Evolutionary conservation across 2,113 vertebrate genomes (phyloP).

Genomic region (Xiphophorus couchianus): DNA sequence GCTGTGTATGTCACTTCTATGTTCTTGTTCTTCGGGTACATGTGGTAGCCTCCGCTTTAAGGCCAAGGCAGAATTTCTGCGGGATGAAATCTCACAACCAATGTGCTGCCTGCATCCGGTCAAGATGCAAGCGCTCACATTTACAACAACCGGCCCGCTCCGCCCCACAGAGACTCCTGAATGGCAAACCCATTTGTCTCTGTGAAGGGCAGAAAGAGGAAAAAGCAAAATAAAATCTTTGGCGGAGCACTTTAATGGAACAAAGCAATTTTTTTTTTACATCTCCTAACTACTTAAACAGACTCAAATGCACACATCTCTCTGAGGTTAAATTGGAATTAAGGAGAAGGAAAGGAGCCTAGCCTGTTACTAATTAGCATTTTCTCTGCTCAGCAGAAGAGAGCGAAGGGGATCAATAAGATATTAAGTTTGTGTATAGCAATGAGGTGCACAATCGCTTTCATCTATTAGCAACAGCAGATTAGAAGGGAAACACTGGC

Average conservation of each 20-base stretch:
- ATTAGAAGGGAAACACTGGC: constrained; percentile 62
- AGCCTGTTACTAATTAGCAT: constrained; percentile 89
- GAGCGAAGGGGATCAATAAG: constrained; percentile 84
- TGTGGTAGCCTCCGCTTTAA: constrained; percentile 61
- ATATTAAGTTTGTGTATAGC: constrained; percentile 90
- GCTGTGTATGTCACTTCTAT: constrained; percentile 10
- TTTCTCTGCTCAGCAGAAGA: constrained; percentile 91
- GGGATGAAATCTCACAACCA: constrained; percentile 81
- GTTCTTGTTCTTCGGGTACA: constrained; percentile 52
- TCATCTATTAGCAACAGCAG: constrained; percentile 76
- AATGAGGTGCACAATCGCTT: constrained; percentile 83
- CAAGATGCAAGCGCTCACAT: constrained; percentile 78
- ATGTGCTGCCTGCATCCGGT: constrained; percentile 60
- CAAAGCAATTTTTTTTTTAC: constrained; percentile 85
- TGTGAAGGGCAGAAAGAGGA: constrained; percentile 78
- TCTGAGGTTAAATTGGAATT: constrained; percentile 73
- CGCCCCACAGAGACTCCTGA: constrained; percentile 77
- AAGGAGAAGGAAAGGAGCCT: constrained; percentile 72
- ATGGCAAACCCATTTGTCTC: constrained; percentile 84
- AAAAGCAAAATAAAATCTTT: constrained; percentile 74
- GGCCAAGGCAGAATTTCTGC: constrained; percentile 79
- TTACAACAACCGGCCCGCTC: constrained; percentile 74
- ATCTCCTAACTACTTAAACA: constrained; percentile 69
- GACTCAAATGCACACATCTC: constrained; percentile 28
- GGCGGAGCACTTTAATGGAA: constrained; percentile 73